phyloP scores from a whole-genome alignment of 2,888 invertebrate genomes.

The Ichneumoninae sp. region DNA sequence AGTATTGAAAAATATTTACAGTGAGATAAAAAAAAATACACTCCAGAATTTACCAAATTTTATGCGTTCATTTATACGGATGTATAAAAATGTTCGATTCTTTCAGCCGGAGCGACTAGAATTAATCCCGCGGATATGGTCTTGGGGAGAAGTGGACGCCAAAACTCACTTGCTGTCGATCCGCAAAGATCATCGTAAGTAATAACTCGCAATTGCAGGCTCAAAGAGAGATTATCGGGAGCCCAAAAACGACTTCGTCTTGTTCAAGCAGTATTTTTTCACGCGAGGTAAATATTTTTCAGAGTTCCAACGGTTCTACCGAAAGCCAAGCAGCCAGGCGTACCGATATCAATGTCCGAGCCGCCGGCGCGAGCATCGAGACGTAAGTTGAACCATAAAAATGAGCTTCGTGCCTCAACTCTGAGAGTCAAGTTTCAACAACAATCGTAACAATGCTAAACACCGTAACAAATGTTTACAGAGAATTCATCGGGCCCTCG shows the following conservation, averaged over 20 bases:
- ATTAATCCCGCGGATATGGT: conserved; percentile 33
- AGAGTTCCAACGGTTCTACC: conserved; percentile 48
- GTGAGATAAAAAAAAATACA: conserved; percentile 6
- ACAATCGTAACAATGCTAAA: too few relatives aligned
- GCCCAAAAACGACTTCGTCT: not conserved
- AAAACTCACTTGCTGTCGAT: conserved; percentile 46
- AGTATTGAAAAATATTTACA: not conserved
- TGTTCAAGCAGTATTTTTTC: too few relatives aligned
- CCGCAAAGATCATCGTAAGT: conserved; percentile 58
- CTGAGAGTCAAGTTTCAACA: conserved; percentile 9
- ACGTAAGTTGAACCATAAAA: conserved; percentile 59
- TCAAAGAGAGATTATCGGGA: not conserved
- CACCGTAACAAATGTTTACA: conserved; percentile 46
- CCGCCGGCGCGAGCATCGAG: conserved; percentile 62
- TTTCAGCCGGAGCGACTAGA: conserved; percentile 47
- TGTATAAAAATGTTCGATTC: not conserved
- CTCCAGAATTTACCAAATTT: not conserved
- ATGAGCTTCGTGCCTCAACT: not conserved
- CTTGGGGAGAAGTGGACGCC: conserved; percentile 41
- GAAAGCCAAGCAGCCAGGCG: conserved; percentile 63
- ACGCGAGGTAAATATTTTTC: conserved; percentile 18
- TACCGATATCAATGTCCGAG: conserved; percentile 65
- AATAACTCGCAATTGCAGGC: not conserved
- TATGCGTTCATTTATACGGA: not conserved
- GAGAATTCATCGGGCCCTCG: conserved; percentile 67